Evolutionary conservation across 2,888 invertebrate genomes (phyloP).

Genomic region (Eurytoma adleriae): DNA sequence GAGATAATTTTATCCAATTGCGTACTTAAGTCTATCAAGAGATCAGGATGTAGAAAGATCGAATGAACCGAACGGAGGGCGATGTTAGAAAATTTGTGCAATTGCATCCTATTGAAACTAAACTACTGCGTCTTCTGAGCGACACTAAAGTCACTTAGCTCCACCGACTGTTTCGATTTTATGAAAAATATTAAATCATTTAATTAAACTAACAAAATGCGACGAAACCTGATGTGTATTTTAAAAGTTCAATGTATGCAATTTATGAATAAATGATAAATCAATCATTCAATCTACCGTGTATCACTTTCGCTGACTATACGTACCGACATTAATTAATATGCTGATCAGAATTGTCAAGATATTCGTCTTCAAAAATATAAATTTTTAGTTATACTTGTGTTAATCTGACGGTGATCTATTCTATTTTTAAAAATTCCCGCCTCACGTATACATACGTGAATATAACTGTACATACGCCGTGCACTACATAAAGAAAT

Average conservation of each 20-base stretch:
- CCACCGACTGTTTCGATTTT: constrained; percentile 33
- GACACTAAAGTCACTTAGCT: constrained; percentile 35
- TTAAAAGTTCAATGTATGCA: constrained; percentile 58
- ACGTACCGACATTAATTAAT: too few relatives aligned
- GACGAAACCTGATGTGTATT: constrained; percentile 56
- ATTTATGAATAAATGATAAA: constrained; percentile 57
- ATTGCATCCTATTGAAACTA: constrained; percentile 21
- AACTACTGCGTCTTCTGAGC: neutral
- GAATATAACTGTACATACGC: too few relatives aligned
- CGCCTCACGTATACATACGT: too few relatives aligned
- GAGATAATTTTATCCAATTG: constrained; percentile 16
- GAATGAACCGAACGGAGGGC: neutral
- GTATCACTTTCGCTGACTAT: too few relatives aligned
- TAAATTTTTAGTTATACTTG: too few relatives aligned
- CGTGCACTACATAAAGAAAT: too few relatives aligned
- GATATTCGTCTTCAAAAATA: too few relatives aligned
- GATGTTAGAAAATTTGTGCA: neutral
- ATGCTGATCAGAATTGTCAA: too few relatives aligned
- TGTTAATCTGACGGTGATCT: too few relatives aligned
- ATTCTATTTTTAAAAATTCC: too few relatives aligned
- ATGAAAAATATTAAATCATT: constrained; percentile 25
- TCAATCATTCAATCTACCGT: constrained; percentile 48
- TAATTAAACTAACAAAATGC: constrained; percentile 37
- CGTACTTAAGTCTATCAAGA: too few relatives aligned
- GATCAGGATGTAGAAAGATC: too few relatives aligned